Percentiles rank a stretch among this genome's conserved stretches.
These are phyloP conservation scores for Bradypus variegatus DNA, from an alignment of 2,797 vertebrate genomes.

Conservation along the genomic window DNA sequence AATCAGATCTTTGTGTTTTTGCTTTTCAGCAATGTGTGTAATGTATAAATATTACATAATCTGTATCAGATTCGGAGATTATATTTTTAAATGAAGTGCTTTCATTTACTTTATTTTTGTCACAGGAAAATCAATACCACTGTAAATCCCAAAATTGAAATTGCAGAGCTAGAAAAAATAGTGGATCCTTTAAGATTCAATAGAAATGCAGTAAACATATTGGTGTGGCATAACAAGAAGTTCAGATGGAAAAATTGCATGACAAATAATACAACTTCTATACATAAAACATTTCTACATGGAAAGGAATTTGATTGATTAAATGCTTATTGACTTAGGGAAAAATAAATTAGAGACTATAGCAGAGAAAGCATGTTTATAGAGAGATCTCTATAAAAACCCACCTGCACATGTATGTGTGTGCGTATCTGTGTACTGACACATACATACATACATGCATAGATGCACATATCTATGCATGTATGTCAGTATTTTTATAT, in stretches of 20 bases:
- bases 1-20: constrained; percentile 8
- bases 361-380: neutral
- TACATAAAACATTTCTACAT: neutral
- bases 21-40: neutral
- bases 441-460: neutral
- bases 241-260: constrained; percentile 22
- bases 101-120: constrained; percentile 25
- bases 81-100: constrained; percentile 8
- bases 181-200: neutral
- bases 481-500: neutral
- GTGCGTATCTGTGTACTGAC: neutral
- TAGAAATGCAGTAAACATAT: constrained; percentile 12
- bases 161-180: neutral
- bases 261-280: neutral
- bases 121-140: neutral
- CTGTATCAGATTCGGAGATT: neutral
- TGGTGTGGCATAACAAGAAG: neutral
- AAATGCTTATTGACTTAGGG: neutral
- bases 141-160: constrained; percentile 8
- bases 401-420: neutral
- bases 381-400: neutral
- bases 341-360: neutral
- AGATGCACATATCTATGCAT: neutral
- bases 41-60: neutral
- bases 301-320: neutral